A percentile compares a stretch with the other conserved stretches of the same genome.
Evolutionary conservation across 2,797 vertebrate genomes (phyloP).

Genomic region (Tadarida brasiliensis): DNA sequence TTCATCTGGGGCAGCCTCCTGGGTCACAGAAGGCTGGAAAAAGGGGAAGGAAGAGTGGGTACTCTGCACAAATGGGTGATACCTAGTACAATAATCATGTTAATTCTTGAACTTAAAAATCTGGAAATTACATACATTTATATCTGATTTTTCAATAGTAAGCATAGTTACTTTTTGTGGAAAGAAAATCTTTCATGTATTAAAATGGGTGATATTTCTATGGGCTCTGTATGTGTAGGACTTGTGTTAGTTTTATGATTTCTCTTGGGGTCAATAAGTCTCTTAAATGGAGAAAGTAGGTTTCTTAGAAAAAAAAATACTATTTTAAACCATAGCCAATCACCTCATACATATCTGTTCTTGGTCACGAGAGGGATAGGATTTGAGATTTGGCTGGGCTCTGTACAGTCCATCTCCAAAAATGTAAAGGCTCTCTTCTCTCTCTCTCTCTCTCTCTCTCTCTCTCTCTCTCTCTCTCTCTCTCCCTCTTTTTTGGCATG

Average conservation of each 20-base stretch:
- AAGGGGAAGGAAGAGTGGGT: neutral
- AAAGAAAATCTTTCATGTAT: slow-evolving; percentile 37
- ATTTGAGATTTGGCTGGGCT: neutral
- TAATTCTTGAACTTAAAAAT: slow-evolving; percentile 44
- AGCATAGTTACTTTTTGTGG: neutral
- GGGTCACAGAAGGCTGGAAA: neutral
- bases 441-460: too few relatives aligned
- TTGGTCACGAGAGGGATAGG: neutral
- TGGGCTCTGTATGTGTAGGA: neutral
- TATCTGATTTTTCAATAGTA: slow-evolving; percentile 24
- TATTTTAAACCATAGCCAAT: slow-evolving; percentile 50
- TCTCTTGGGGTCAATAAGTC: neutral
- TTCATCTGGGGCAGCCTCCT: neutral
- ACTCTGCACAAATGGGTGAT: neutral
- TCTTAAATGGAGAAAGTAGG: slow-evolving; percentile 34
- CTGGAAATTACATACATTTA: slow-evolving; percentile 8
- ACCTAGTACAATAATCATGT: neutral
- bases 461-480: too few relatives aligned
- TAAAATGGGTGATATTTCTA: slow-evolving; percentile 51
- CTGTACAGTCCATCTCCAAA: neutral
- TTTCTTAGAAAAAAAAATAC: neutral
- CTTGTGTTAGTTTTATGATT: slow-evolving; percentile 23
- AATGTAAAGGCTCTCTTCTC: neutral
- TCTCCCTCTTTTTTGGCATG: neutral
- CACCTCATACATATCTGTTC: neutral